Percentiles rank a stretch among this genome's conserved stretches.
Evolutionary conservation across 1,140 invertebrate species (phyloP).

Genomic region (Mizuhopecten yessoensis): DNA sequence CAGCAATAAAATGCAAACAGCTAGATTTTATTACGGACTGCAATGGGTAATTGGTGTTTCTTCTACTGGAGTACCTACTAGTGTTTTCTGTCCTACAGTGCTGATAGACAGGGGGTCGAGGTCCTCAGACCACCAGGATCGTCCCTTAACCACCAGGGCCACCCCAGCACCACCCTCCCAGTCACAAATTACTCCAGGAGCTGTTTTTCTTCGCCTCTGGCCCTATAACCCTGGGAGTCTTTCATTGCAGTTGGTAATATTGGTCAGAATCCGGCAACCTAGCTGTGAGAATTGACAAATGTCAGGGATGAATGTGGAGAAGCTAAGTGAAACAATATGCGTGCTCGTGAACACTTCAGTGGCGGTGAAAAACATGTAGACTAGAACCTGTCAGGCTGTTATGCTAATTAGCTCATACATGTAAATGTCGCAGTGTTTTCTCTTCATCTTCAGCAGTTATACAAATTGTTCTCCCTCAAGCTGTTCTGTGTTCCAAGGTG

Average conservation of each 20-base stretch:
- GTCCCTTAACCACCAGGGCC: neutral
- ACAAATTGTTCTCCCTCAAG: conserved; percentile 1
- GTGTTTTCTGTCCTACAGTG: neutral
- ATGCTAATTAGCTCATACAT: conserved; percentile 33
- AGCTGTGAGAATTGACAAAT: conserved; percentile 27
- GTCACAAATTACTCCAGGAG: conserved; percentile 1
- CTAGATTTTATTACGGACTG: no score
- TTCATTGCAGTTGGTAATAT: neutral
- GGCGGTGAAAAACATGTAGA: neutral
- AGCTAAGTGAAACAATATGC: neutral
- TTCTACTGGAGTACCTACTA: neutral
- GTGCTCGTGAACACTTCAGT: neutral
- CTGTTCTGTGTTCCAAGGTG: conserved; percentile 10
- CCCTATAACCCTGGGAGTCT: neutral
- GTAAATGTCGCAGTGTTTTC: neutral
- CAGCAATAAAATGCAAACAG: no score
- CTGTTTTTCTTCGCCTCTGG: neutral
- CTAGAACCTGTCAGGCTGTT: neutral
- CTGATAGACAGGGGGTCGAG: neutral
- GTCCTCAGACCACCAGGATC: neutral
- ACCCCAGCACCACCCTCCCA: neutral
- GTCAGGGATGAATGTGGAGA: neutral
- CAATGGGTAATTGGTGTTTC: no score
- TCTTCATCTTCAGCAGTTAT: neutral
- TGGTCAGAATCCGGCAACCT: neutral